These are phyloP conservation scores for Thymelicus lineola DNA, from an alignment of 2,888 invertebrate genomes.

Conservation along the genomic window DNA sequence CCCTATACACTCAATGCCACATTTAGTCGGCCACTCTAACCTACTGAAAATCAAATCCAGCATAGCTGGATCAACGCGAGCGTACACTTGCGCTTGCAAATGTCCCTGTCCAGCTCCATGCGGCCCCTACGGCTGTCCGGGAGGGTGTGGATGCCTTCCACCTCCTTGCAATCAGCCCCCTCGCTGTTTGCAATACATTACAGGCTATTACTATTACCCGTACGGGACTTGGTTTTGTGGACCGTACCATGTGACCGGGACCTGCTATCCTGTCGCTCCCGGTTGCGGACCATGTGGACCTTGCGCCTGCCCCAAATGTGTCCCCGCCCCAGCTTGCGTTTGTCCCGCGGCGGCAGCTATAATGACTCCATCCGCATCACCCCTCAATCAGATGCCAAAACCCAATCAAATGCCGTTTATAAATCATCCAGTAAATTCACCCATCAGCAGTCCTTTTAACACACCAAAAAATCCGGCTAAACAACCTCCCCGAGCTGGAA, in stretches of 20 bases:
- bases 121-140: slow-evolving; percentile 54
- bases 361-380: slow-evolving; percentile 10
- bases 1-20: not conserved
- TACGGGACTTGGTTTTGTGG: slow-evolving; percentile 76
- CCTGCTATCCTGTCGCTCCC: slow-evolving; percentile 55
- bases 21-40: not conserved
- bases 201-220: slow-evolving; percentile 74
- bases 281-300: slow-evolving; percentile 49
- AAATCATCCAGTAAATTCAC: slow-evolving; percentile 32
- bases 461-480: slow-evolving; percentile 28
- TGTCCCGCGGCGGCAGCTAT: slow-evolving; percentile 37
- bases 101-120: slow-evolving; percentile 55
- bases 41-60: slow-evolving; percentile 14
- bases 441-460: slow-evolving; percentile 25
- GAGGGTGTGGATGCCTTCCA: slow-evolving; percentile 60
- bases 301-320: slow-evolving; percentile 43
- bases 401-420: slow-evolving; percentile 29
- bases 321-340: slow-evolving; percentile 34
- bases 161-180: slow-evolving; percentile 68
- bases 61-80: slow-evolving; percentile 41
- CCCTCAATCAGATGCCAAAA: not conserved
- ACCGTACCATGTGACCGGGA: slow-evolving; percentile 67
- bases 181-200: slow-evolving; percentile 69
- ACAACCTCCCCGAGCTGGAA: slow-evolving; percentile 40
- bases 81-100: slow-evolving; percentile 46